Percentiles rank a stretch among this genome's conserved stretches.
Evolutionary conservation across 53 echinoderm and acorn worm genomes (phyloP).

Genomic region (Antedon mediterranea): DNA sequence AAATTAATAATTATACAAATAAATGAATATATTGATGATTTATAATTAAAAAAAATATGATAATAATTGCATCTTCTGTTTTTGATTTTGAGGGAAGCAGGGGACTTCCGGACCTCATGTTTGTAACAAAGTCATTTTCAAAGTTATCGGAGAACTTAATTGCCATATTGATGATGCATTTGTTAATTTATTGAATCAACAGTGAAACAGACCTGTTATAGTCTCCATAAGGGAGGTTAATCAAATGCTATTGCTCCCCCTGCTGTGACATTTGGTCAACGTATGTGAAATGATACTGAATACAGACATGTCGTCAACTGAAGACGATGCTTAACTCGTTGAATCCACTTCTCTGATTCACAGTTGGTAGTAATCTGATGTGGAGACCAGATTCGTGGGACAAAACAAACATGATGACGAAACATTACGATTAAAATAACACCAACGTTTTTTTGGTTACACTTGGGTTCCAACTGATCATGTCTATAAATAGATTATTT

Average conservation of each 20-base stretch:
- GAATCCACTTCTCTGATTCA: neutral
- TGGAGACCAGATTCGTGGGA: neutral
- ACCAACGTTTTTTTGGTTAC: neutral
- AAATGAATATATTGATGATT: too few relatives aligned
- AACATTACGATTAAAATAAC: neutral
- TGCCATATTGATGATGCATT: neutral
- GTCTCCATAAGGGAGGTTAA: constrained; percentile 1
- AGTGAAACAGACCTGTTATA: neutral
- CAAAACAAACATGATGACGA: neutral
- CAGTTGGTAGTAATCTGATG: neutral
- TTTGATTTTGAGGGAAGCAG: neutral
- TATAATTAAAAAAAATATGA: too few relatives aligned
- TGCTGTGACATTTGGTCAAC: neutral
- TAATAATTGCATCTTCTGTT: neutral
- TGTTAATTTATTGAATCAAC: neutral
- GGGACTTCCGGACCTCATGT: neutral
- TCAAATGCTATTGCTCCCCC: neutral
- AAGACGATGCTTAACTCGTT: neutral
- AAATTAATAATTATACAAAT: too few relatives aligned
- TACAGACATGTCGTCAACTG: neutral
- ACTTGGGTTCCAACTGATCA: neutral
- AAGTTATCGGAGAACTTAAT: neutral
- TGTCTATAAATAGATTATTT: neutral
- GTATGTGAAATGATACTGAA: neutral
- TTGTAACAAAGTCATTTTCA: neutral